phyloP scores from a whole-genome alignment of 2,797 vertebrate species.

The Tenualosa ilisha region DNA sequence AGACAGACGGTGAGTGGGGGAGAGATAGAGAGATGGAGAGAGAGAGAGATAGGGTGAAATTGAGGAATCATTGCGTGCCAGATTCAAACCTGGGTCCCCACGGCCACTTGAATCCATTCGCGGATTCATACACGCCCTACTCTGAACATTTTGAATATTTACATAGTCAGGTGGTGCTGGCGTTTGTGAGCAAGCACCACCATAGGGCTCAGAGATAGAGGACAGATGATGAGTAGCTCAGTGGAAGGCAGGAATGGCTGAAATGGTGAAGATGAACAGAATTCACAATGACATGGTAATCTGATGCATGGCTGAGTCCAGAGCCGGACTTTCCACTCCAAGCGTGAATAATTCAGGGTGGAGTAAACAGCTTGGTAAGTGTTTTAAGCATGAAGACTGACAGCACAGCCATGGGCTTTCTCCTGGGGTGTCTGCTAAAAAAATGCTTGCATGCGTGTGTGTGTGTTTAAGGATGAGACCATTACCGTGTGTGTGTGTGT shows the following conservation, averaged over 20 bases:
- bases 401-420: neutral
- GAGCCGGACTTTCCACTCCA: neutral
- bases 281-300: neutral
- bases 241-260: neutral
- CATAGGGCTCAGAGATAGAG: neutral
- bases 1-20: too few relatives aligned
- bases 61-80: too few relatives aligned
- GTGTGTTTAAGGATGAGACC: neutral
- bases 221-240: neutral
- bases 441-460: neutral
- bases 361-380: conserved; percentile 8
- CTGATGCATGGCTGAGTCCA: neutral
- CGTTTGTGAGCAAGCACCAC: too few relatives aligned
- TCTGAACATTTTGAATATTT: too few relatives aligned
- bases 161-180: too few relatives aligned
- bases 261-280: neutral
- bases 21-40: too few relatives aligned
- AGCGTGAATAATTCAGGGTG: neutral
- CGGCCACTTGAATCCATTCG: too few relatives aligned
- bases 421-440: neutral
- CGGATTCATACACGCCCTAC: too few relatives aligned
- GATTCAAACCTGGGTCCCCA: too few relatives aligned
- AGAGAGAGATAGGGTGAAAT: too few relatives aligned
- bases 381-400: neutral
- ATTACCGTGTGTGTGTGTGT: neutral